These are phyloP conservation scores for Ceramica pisi DNA, from an alignment of 2,888 invertebrate genomes.

Conservation along the genomic window DNA sequence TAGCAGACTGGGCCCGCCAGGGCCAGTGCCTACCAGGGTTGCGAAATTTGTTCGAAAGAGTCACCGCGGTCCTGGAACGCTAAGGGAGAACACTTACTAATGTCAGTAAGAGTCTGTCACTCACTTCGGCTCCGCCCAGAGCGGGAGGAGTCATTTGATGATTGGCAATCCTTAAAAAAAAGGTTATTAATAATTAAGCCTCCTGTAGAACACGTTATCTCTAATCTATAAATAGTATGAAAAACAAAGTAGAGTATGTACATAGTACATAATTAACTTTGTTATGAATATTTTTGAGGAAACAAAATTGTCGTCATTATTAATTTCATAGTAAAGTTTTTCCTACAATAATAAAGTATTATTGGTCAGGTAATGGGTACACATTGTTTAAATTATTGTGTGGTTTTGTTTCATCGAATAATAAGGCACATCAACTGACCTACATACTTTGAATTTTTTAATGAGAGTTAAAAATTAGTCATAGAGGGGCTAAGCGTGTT, in stretches of 20 bases:
- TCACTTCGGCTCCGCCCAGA: too few species aligned
- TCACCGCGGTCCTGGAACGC: too few species aligned
- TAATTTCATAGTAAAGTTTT: conserved; percentile 1
- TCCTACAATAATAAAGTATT: conserved; percentile 15
- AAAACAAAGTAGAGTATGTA: too few species aligned
- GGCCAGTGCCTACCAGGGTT: too few species aligned
- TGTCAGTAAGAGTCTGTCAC: too few species aligned
- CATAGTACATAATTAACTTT: not conserved
- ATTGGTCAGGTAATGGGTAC: not conserved
- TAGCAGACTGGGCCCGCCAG: too few species aligned
- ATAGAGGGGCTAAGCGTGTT: not conserved
- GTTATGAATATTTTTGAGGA: conserved; percentile 4
- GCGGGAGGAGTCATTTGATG: too few species aligned
- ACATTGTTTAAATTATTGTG: not conserved
- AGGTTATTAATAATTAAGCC: conserved; percentile 4
- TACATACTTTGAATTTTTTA: not conserved
- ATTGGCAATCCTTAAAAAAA: too few species aligned
- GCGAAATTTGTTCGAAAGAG: too few species aligned
- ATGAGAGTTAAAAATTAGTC: not conserved
- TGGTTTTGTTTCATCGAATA: conserved; percentile 1
- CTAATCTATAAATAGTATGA: too few species aligned
- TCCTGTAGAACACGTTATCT: not conserved
- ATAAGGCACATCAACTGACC: not conserved
- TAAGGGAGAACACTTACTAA: too few species aligned
- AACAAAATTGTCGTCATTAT: conserved; percentile 35